Evolutionary conservation across 2,113 vertebrate species (phyloP), one percentile per base, ranked within the genome.

Genomic region (Cavia porcellus): DNA sequence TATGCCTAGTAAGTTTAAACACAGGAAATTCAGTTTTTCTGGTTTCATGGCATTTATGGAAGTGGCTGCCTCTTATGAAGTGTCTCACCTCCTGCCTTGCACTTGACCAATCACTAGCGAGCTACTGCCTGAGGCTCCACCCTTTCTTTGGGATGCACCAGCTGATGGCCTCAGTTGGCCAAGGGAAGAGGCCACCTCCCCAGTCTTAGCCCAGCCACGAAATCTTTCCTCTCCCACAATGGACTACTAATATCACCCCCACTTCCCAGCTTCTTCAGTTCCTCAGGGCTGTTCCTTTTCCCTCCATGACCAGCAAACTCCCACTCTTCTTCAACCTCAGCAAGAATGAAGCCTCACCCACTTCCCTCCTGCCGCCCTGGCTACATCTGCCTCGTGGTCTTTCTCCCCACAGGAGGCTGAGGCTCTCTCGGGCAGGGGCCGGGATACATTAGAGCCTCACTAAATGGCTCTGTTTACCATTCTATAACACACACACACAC

Each of bases 351-450:
- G 74, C 11, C 61, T 0, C 0, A 15, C 9, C 50, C n/a, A 35
- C 81, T 1, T 1, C 11, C 28, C 42, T 59, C 38, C 0, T 0
- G 28, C 10, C 3, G 10, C 22, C 2, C 15, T 55, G 30, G n/a
- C 7, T 0, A 5, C 20, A 5, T 17, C 1, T 2, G 14, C 57
- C 32, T 6, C 1, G 32, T 6, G 0, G 7, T 3, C n/a, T 35
- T 7, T 68, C 55, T 14, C 70, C 72, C 3, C 1, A 3, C 5
- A 1, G 8, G 35, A 80, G 62, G 38, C 8, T 24, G 8, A 15
- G 42, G 20, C 24, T 77, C 52, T 1, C 2, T 30, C 52, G 1
- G 52, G 12, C 0, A 19, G 15, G 7, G 24, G 45, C 22, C 0
- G 10, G 68, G 35, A 17, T 14, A 57, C 28, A 0, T 20, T 0